These are phyloP conservation scores for Drepanosiphum platanoidis DNA, from an alignment of 2,888 invertebrate species.

Conservation along the genomic window DNA sequence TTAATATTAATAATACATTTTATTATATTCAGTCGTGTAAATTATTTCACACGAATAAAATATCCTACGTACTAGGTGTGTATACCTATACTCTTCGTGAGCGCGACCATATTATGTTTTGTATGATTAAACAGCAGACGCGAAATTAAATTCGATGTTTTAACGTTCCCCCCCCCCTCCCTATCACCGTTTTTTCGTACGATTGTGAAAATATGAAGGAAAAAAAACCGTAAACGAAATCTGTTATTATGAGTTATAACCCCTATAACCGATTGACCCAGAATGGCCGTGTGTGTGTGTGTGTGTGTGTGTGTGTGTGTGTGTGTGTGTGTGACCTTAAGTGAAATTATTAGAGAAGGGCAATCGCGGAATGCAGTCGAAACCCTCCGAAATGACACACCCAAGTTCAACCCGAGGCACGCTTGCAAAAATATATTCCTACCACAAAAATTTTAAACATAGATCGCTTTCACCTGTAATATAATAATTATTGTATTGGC, in stretches of 20 bases:
- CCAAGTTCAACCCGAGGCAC: slow-evolving; percentile 59
- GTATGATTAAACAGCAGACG: background rate
- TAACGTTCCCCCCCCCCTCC: no score
- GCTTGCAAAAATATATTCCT: slow-evolving; percentile 50
- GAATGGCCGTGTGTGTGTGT: no score
- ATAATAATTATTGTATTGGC: slow-evolving; percentile 61
- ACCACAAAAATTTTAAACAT: slow-evolving; percentile 55
- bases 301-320: no score
- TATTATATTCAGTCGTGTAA: background rate
- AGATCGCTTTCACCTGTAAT: slow-evolving; percentile 59
- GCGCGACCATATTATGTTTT: no score
- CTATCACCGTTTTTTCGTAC: no score
- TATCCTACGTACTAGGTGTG: background rate
- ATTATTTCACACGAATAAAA: background rate
- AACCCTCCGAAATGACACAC: slow-evolving; percentile 57
- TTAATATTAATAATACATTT: background rate
- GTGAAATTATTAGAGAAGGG: slow-evolving; percentile 57
- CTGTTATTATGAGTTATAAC: slow-evolving; percentile 29
- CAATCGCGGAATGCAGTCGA: slow-evolving; percentile 46
- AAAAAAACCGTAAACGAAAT: slow-evolving; percentile 23
- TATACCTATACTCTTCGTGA: background rate
- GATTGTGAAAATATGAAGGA: background rate
- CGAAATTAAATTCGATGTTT: background rate
- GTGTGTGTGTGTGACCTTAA: no score
- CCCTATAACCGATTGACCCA: slow-evolving; percentile 40